Evolutionary conservation across 2,113 vertebrate genomes (phyloP).

Genomic region (Sebastes schlegelii): DNA sequence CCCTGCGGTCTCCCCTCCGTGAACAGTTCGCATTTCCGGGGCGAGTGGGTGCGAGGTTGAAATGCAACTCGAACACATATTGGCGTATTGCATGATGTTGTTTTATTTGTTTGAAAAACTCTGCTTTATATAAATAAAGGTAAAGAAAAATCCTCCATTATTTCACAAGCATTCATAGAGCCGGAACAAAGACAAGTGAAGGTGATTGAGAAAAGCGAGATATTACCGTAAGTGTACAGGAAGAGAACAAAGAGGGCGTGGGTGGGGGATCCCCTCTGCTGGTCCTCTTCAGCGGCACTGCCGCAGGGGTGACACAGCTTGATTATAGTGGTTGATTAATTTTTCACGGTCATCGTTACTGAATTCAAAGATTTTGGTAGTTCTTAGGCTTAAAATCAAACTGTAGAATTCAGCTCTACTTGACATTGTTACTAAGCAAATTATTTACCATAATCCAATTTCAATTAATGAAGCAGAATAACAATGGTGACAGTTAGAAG

Average conservation of each 20-base stretch:
- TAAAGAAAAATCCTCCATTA: background rate
- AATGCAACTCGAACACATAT: slow-evolving; percentile 12
- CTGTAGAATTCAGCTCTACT: background rate
- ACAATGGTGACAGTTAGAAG: background rate
- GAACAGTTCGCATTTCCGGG: slow-evolving; percentile 49
- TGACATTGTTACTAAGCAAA: background rate
- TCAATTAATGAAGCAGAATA: background rate
- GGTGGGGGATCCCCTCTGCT: slow-evolving; percentile 85
- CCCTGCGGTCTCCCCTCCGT: slow-evolving; percentile 57
- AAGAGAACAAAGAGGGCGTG: slow-evolving; percentile 82
- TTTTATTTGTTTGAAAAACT: background rate
- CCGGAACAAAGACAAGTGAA: background rate
- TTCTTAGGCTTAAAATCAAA: background rate
- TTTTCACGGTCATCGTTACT: background rate
- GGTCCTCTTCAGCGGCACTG: slow-evolving; percentile 59
- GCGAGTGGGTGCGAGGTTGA: slow-evolving; percentile 42
- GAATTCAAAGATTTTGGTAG: background rate
- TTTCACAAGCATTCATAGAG: background rate
- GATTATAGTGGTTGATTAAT: slow-evolving; percentile 2
- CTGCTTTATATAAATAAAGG: background rate
- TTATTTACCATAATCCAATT: background rate
- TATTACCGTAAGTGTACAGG: slow-evolving; percentile 88
- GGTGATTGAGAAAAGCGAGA: slow-evolving; percentile 74
- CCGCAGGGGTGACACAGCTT: slow-evolving; percentile 58
- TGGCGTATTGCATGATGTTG: background rate